Conservation (phyloP, 2,888 invertebrate genomes). For the Mechanitis mazaeus region DNA sequence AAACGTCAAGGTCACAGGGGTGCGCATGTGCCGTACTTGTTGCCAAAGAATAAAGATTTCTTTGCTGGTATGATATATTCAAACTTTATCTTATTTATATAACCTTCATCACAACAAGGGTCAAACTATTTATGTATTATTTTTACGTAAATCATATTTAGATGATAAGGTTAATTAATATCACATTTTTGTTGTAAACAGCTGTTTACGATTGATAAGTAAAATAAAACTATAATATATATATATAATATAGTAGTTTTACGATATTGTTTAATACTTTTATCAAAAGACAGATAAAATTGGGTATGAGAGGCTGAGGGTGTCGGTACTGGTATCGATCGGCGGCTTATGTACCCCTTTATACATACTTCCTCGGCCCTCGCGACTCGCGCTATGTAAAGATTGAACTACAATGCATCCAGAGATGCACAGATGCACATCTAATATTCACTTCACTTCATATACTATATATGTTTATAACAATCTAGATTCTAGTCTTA, state of each 20-base stretch:
- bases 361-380: slow-evolving; percentile 60
- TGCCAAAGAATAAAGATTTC: slow-evolving; percentile 55
- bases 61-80: slow-evolving; percentile 32
- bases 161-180: background rate
- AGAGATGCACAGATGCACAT: slow-evolving; percentile 70
- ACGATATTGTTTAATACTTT: background rate
- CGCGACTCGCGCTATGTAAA: slow-evolving; percentile 67
- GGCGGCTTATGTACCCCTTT: slow-evolving; percentile 65
- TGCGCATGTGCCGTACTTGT: slow-evolving; percentile 64
- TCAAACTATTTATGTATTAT: background rate
- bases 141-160: background rate
- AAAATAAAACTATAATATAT: too few species aligned
- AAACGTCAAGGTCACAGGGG: slow-evolving; percentile 58
- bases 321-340: slow-evolving; percentile 68
- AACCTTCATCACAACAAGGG: slow-evolving; percentile 4
- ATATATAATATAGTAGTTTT: background rate
- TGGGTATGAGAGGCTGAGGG: slow-evolving; percentile 36
- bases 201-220: too few species aligned
- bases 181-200: too few species aligned
- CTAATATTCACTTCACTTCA: slow-evolving; percentile 31
- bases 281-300: slow-evolving; percentile 31
- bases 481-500: background rate
- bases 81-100: slow-evolving; percentile 11
- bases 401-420: slow-evolving; percentile 74
- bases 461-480: background rate